Evolutionary conservation across 2,113 vertebrate genomes (phyloP), one percentile per base, ranked within the genome.

Genomic region (Parus major): DNA sequence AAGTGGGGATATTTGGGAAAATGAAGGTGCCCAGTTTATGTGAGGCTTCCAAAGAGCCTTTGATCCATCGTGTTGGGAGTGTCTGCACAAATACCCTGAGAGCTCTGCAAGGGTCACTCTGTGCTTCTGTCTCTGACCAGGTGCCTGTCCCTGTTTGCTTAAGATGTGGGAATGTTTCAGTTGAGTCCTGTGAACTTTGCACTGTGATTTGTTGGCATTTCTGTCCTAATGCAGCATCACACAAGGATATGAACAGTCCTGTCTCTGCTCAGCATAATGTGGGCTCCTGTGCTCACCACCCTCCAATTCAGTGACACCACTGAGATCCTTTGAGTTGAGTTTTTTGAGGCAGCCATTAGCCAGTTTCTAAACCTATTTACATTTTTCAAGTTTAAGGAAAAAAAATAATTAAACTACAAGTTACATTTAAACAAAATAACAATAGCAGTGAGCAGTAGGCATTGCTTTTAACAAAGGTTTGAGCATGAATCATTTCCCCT

Each of bases 401-500:
- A 28, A 47, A 78, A 75, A 69, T 42, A 44, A 44, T 16, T 66
- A 52, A 80, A 66, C 79, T 75, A n/a, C 24, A 47, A 88, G 57
- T n/a, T 79, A 14, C 46, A 8, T 44, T 42, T 89, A 85, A 92
- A 91, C 86, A 82, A 84, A 93, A 36, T 7, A 91, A 95, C 70
- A 94, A 80, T 89, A 87, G n/a, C 65, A 46, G 39, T 11, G 46
- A 73, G 55, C 47, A 57, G 69, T 21, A n/a, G 82, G 69, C 3
- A 9, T 50, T 91, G 72, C 18, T 70, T 56, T 88, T 80, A 73
- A 64, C 83, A 94, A 94, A 93, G 56, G 46, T 49, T 65, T 68
- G 22, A 64, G 16, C 52, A 44, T 94, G 89, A 95, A 56, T 96
- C 70, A 85, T 70, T 97, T 95, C 76, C 86, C n/a, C 55, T 60